Conservation (phyloP, 1,140 invertebrate genomes). For the Cydia fagiglandana region DNA sequence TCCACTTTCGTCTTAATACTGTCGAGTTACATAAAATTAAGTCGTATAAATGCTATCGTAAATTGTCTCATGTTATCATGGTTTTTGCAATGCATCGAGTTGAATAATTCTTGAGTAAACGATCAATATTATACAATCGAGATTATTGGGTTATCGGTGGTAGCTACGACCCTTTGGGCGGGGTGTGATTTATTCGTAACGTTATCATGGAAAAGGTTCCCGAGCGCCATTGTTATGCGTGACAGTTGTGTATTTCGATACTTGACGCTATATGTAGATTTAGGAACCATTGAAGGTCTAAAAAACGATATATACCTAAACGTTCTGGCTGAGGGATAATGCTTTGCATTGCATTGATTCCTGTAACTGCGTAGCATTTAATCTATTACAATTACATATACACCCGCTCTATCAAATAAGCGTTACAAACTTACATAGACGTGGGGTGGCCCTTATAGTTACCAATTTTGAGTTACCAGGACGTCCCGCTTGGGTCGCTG, state of each 20-base stretch:
- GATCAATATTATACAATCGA: not conserved
- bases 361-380: not conserved
- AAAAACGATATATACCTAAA: not conserved
- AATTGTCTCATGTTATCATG: too few relatives aligned
- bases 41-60: too few relatives aligned
- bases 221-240: conserved; percentile 3
- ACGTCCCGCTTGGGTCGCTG: too few relatives aligned
- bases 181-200: conserved; percentile 6
- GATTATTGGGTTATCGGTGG: not conserved
- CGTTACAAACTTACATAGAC: too few relatives aligned
- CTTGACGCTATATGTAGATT: not conserved
- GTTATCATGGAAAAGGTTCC: not conserved
- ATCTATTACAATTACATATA: too few relatives aligned
- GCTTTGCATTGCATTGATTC: not conserved
- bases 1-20: too few relatives aligned
- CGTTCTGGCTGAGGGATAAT: not conserved
- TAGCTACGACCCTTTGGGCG: not conserved
- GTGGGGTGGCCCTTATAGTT: too few relatives aligned
- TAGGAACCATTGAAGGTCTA: not conserved
- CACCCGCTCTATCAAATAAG: too few relatives aligned
- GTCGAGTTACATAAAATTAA: too few relatives aligned
- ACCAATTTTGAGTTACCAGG: too few relatives aligned
- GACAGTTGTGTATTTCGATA: conserved; percentile 9
- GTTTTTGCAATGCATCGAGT: too few relatives aligned
- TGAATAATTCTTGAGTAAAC: too few relatives aligned